Conservation (phyloP, 2,888 invertebrate genomes). For the Leucophenga montana region DNA sequence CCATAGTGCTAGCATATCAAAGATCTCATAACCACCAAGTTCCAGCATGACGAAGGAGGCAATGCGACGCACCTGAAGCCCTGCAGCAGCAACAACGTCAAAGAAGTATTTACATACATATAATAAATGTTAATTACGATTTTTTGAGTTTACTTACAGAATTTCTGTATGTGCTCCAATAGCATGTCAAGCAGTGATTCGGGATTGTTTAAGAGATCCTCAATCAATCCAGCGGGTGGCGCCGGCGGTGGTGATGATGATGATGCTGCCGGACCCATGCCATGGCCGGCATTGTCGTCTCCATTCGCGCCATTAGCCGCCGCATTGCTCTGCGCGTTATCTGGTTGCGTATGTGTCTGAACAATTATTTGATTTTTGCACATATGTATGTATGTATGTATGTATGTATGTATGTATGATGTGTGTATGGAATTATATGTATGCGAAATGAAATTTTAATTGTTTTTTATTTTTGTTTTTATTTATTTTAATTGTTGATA, state of each 20-base stretch:
- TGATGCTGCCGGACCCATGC: too few species aligned
- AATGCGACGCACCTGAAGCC: slow-evolving; percentile 48
- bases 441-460: too few species aligned
- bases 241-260: too few species aligned
- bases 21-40: slow-evolving; percentile 55
- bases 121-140: too few species aligned
- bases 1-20: slow-evolving; percentile 55
- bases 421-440: too few species aligned
- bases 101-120: too few species aligned
- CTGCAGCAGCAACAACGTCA: too few species aligned
- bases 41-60: slow-evolving; percentile 51
- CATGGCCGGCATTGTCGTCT: neutral
- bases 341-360: neutral
- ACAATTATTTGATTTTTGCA: too few species aligned
- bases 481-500: too few species aligned
- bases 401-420: too few species aligned
- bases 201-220: neutral
- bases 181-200: neutral
- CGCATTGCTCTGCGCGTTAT: neutral
- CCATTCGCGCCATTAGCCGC: neutral
- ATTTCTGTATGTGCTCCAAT: neutral
- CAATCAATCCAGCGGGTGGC: neutral
- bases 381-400: too few species aligned
- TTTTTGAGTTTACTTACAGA: neutral
- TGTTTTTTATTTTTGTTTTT: too few species aligned